These are phyloP conservation scores for Melanotaenia pygmaea DNA, from an alignment of 2,797 vertebrate genomes.

Conservation along the genomic window DNA sequence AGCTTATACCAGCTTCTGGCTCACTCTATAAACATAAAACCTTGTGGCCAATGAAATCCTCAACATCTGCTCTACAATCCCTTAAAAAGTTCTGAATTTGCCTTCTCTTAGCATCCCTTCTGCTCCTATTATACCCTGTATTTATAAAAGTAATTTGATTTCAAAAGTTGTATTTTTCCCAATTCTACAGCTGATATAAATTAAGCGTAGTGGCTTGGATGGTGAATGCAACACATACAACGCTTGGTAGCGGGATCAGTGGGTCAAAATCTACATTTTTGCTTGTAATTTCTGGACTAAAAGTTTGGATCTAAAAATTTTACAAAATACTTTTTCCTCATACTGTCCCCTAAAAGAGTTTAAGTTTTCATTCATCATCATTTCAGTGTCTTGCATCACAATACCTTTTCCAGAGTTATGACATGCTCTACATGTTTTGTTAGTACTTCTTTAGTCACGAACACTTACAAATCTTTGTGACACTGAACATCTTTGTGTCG, in stretches of 20 bases:
- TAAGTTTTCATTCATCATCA: neutral
- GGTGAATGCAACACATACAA: too few relatives aligned
- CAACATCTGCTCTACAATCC: slow-evolving; percentile 54
- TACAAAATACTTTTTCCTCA: too few relatives aligned
- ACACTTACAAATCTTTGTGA: too few relatives aligned
- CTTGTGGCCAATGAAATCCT: slow-evolving; percentile 49
- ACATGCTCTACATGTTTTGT: neutral
- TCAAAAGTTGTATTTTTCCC: neutral
- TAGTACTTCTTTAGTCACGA: neutral
- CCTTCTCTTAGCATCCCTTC: slow-evolving; percentile 9
- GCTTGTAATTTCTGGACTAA: too few relatives aligned
- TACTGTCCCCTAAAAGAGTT: neutral
- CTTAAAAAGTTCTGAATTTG: slow-evolving; percentile 27
- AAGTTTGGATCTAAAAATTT: too few relatives aligned
- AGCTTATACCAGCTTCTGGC: slow-evolving; percentile 32
- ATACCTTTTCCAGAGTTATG: neutral
- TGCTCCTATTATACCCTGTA: slow-evolving; percentile 14
- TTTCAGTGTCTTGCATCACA: too few relatives aligned
- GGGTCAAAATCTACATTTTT: too few relatives aligned
- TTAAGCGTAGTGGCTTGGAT: neutral
- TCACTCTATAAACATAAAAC: slow-evolving; percentile 51
- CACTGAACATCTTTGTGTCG: too few relatives aligned
- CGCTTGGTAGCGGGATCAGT: too few relatives aligned
- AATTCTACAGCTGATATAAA: neutral
- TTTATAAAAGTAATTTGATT: neutral